Conservation (phyloP, 2,113 vertebrate genomes). For the Alaudala cheleensis region DNA sequence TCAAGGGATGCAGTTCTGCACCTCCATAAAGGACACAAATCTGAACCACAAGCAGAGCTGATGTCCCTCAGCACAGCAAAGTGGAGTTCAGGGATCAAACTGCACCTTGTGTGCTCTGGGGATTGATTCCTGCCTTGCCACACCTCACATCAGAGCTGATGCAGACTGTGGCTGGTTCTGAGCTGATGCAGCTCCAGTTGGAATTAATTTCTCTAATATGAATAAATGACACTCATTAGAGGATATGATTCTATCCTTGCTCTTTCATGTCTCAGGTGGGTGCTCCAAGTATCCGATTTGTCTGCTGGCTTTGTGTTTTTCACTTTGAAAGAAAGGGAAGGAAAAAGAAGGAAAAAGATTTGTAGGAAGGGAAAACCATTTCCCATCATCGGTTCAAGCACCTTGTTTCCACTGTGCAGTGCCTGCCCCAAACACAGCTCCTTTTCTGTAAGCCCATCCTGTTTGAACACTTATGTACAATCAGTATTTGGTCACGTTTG, state of each 20-base stretch:
- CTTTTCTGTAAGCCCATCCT: not conserved
- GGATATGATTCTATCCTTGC: not conserved
- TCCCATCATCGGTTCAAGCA: not conserved
- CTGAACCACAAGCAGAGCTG: not conserved
- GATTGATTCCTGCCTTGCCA: not conserved
- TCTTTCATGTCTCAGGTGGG: not conserved
- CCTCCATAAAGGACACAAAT: not conserved
- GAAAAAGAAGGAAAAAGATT: not conserved
- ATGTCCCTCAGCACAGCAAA: not conserved
- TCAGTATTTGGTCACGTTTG: not conserved
- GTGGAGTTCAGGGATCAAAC: not conserved
- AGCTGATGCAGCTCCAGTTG: not conserved
- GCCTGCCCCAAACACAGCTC: not conserved
- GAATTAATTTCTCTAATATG: constrained; percentile 11
- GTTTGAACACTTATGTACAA: not conserved
- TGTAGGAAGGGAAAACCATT: not conserved
- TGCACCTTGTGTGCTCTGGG: not conserved
- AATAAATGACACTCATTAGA: constrained; percentile 32
- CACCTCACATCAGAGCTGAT: not conserved
- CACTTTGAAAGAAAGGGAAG: not conserved
- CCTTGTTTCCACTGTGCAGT: not conserved
- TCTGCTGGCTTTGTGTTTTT: not conserved
- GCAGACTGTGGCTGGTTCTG: not conserved
- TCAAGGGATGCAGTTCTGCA: not conserved
- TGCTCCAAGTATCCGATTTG: not conserved